A percentile compares a stretch with the other conserved stretches of the same genome.
Conservation (phyloP, 2,797 vertebrate species). For the Salmo trutta region DNA sequence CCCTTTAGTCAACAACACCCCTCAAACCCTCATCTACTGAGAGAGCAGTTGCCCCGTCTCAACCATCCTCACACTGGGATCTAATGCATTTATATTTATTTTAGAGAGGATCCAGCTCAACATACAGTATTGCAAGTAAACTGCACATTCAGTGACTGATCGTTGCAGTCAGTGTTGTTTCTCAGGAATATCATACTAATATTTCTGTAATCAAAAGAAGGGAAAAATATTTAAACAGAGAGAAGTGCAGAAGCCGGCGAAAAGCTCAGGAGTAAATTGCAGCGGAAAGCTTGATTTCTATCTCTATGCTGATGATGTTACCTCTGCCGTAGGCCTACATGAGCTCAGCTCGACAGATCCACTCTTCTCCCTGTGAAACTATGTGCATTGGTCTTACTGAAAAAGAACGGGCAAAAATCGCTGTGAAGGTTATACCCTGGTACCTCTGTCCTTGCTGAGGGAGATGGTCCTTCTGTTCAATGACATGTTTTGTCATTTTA, state of each 20-base stretch:
- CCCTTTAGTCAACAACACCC: not conserved
- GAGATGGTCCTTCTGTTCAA: conserved; percentile 1
- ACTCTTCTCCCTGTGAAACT: conserved; percentile 18
- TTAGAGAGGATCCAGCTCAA: no score
- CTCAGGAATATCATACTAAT: conserved; percentile 8
- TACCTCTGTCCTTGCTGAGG: not conserved
- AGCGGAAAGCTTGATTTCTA: conserved; percentile 35
- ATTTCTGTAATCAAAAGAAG: conserved; percentile 13
- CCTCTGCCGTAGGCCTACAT: conserved; percentile 25
- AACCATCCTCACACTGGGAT: not conserved
- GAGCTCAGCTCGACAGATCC: conserved; percentile 15
- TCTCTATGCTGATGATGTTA: conserved; percentile 39
- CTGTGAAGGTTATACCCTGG: conserved; percentile 1
- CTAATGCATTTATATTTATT: not conserved
- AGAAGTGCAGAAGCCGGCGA: conserved; percentile 6
- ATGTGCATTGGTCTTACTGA: conserved; percentile 11
- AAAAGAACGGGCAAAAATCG: conserved; percentile 29
- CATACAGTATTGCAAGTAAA: no score
- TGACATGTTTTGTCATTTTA: not conserved
- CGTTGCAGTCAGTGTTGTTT: not conserved
- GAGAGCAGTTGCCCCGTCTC: no score
- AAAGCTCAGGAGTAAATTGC: conserved; percentile 14
- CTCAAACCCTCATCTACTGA: not conserved
- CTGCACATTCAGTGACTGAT: not conserved
- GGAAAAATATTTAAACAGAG: conserved; percentile 11